Evolutionary conservation across 2,113 vertebrate species (phyloP).

Genomic region (Axis porcinus): DNA sequence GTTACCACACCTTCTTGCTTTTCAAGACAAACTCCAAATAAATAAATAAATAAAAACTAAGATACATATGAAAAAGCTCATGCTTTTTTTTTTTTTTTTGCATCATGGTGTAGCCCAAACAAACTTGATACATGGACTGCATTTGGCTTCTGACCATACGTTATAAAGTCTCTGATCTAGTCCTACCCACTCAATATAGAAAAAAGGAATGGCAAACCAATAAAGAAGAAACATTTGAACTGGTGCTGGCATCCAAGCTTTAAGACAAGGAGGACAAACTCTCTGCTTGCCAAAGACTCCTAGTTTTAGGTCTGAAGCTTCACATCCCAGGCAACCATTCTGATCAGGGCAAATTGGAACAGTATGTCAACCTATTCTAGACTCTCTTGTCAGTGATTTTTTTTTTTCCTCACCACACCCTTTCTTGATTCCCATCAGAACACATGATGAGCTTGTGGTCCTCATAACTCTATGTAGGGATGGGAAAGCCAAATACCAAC

Average conservation of each 20-base stretch:
- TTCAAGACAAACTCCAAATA: not conserved
- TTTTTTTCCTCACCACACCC: not conserved
- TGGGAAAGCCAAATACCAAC: not conserved
- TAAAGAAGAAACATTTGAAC: not conserved
- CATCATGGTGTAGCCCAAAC: not conserved
- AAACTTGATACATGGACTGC: not conserved
- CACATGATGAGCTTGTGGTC: not conserved
- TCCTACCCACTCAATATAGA: not conserved
- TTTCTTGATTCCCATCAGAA: not conserved
- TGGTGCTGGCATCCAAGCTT: not conserved
- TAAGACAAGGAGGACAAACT: no score
- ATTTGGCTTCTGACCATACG: not conserved
- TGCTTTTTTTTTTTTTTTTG: not conserved
- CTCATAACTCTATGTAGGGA: not conserved
- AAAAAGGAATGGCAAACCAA: not conserved
- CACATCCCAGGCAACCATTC: not conserved
- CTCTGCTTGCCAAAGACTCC: not conserved
- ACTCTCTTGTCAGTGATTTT: not conserved
- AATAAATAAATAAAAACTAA: not conserved
- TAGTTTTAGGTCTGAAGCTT: no score
- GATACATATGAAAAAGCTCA: not conserved
- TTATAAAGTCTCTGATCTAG: not conserved
- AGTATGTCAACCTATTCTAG: not conserved
- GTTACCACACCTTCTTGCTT: not conserved
- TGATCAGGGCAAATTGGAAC: not conserved